A percentile compares a stretch with the other conserved stretches of the same genome.
phyloP scores from a whole-genome alignment of 1,140 invertebrate genomes.

The Atta cephalotes region DNA sequence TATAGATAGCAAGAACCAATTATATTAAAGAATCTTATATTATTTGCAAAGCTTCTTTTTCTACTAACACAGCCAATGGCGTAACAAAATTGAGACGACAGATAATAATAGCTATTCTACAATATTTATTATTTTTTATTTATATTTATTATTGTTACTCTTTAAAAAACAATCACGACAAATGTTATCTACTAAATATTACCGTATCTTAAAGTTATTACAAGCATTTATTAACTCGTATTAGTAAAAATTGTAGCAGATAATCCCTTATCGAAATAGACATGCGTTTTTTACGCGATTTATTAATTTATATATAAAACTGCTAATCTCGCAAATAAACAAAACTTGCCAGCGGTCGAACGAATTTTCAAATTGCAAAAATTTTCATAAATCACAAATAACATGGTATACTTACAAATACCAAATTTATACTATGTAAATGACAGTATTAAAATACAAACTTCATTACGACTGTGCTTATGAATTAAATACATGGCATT shows the following conservation, averaged over 20 bases:
- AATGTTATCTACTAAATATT: not conserved
- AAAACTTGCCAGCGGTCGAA: not conserved
- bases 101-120: not conserved
- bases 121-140: not conserved
- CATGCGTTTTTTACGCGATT: not conserved
- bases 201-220: not conserved
- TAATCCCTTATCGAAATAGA: not conserved
- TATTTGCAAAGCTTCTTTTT: too few relatives aligned
- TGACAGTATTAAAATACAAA: not conserved
- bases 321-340: not conserved
- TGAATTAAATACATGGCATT: not conserved
- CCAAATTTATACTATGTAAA: not conserved
- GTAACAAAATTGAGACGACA: not conserved
- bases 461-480: conserved; percentile 13
- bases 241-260: not conserved
- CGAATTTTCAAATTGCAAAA: not conserved
- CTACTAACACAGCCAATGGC: not conserved
- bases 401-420: not conserved
- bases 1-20: too few relatives aligned
- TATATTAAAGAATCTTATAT: too few relatives aligned
- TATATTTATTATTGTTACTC: too few relatives aligned
- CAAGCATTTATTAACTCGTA: not conserved
- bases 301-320: not conserved
- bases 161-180: not conserved
- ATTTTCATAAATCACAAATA: not conserved